Conservation (phyloP, 30 jellyfish, hydroid and myxozoan species). For the Aurelia aurita complex sp. Pacific region DNA sequence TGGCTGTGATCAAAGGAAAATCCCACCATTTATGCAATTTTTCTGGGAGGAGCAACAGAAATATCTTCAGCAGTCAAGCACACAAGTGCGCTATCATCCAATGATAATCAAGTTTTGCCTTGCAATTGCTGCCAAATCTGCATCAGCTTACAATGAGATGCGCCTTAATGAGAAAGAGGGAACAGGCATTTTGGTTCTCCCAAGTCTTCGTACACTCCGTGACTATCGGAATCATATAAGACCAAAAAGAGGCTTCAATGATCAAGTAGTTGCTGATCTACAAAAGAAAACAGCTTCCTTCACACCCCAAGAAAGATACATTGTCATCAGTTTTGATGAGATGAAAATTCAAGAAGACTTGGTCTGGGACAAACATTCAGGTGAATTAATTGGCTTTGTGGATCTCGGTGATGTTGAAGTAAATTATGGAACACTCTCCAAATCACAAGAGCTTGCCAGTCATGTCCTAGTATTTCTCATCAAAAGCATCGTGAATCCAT, state of each 20-base stretch:
- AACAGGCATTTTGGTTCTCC: conserved; percentile 47
- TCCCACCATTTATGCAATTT: conserved; percentile 63
- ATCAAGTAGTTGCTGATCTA: conserved; percentile 38
- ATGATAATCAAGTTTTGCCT: conserved; percentile 70
- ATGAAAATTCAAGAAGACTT: conserved; percentile 71
- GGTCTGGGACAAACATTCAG: conserved; percentile 75
- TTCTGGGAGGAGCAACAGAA: conserved; percentile 69
- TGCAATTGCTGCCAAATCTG: conserved; percentile 50
- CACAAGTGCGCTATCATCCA: conserved; percentile 61
- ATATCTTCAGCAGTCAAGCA: conserved; percentile 24
- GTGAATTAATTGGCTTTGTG: conserved; percentile 73
- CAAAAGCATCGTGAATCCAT: conserved; percentile 48
- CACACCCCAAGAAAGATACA: conserved; percentile 36
- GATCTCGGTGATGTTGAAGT: conserved; percentile 63
- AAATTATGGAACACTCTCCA: conserved; percentile 41
- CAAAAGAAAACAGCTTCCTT: conserved; percentile 29
- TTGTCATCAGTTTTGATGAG: conserved; percentile 52
- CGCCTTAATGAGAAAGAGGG: conserved; percentile 43
- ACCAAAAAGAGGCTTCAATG: conserved; percentile 51
- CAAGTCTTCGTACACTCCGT: conserved; percentile 59
- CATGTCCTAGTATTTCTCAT: conserved; percentile 66
- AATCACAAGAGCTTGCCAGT: conserved; percentile 49
- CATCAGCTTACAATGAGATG: conserved; percentile 50
- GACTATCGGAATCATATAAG: conserved; percentile 32
- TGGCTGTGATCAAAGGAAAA: conserved; percentile 37